Evolutionary conservation across 2,113 vertebrate species (phyloP).

Genomic region (Corvus moneduloides): DNA sequence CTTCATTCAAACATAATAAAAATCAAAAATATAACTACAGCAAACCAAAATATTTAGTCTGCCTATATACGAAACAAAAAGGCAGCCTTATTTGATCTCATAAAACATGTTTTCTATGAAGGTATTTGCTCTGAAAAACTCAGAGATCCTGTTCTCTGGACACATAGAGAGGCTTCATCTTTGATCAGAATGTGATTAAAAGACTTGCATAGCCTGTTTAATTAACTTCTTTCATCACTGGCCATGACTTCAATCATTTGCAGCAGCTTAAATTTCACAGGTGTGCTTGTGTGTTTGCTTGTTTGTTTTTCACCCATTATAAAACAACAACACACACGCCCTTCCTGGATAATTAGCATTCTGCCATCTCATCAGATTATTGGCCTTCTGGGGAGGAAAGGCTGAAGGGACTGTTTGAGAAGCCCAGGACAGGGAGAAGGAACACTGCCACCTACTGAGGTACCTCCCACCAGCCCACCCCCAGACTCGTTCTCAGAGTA

Average conservation of each 20-base stretch:
- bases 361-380: background rate
- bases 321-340: background rate
- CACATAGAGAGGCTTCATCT: background rate
- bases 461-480: background rate
- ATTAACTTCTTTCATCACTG: background rate
- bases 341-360: background rate
- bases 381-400: background rate
- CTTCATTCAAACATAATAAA: background rate
- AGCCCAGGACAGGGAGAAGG: background rate
- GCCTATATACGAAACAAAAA: background rate
- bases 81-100: background rate
- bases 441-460: background rate
- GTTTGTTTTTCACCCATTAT: background rate
- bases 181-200: background rate
- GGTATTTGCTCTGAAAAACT: background rate
- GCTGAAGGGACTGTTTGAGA: background rate
- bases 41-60: background rate
- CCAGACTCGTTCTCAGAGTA: background rate
- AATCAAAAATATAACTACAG: background rate
- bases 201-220: background rate
- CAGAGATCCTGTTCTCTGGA: background rate
- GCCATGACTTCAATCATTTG: background rate
- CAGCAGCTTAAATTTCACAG: conserved; percentile 4
- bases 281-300: background rate
- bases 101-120: background rate